Evolutionary conservation across 1,140 invertebrate species (phyloP), one percentile per base, ranked within the genome.

Genomic region (Plectrocnemia conspersa): DNA sequence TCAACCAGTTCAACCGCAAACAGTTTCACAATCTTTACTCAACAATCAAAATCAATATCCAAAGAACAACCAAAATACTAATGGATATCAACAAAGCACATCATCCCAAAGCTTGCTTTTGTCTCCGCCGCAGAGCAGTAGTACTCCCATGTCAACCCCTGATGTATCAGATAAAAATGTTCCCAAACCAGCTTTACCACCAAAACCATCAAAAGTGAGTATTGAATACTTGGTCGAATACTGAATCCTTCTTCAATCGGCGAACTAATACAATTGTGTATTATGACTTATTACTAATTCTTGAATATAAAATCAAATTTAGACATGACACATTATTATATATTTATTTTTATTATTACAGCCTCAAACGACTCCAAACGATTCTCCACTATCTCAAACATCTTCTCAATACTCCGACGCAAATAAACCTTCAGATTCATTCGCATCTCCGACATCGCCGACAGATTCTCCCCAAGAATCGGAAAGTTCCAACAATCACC

Each of bases 1-100:
- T 49, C 83, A 86, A 72, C 86, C 85, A 27, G 84, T 88, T 50
- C 85, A 86, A 74, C 86, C 86, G 23, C 85, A 88, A 66, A 86
- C 82, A 5, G 75, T 86, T 58, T 65, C 77, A 66, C 54, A 69
- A 63, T 32, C 71, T 72, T 62, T 64, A 62, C 66, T 53, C 72
- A 68, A 66, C 66, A 71, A 59, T 61, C 68, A 64, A 64, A 66
- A 59, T 68, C 66, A 65, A 68, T 68, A 71, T 21, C 59, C 64
- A 21, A 69, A 67, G 55, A 52, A 53, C 16, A 62, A 56, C n/a
- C 22, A 54, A 48, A 23, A 18, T 9, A 58, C 15, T 45, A 46
- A 54, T 36, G 50, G 50, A 54, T 22, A 45, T 22, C 32, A 41
- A 36, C 70, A 68, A 63, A 73, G 68, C 56, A 68, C 71, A 52